Evolutionary conservation across 2,888 invertebrate genomes (phyloP), one percentile per base, ranked within the genome.

Genomic region (Athripsodes cinereus): DNA sequence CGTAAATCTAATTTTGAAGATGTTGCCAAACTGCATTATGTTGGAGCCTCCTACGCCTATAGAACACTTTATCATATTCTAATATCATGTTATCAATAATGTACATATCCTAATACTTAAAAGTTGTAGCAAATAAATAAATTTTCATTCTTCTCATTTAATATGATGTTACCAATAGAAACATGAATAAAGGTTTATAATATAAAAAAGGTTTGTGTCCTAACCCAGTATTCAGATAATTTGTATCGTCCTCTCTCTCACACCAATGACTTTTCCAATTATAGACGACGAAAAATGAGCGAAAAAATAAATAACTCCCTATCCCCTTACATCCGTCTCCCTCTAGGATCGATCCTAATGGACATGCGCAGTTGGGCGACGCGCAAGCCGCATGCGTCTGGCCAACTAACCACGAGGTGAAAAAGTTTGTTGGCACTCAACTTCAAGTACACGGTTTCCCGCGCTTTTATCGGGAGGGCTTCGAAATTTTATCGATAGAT

Each of bases 321-420:
- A 49, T 19, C 20, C 40, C 31, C 40, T 16, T 48, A 16, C 22
- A 20, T 22, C 31, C 44, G 46, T 59, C 59, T 56, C 59, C 44
- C 55, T 59, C 59, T 52, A 52, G 52, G 58, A 59, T 59, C 58
- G 55, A 59, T 59, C 52, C 52, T 40, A 6, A 22, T 5, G 55
- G 52, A 47, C 52, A 19, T 56, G 55, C 55, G 59, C 55, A 31
- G n/a, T 21, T 18, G 40, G 19, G 47, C 8, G 11, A 19, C n/a
- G 47, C 19, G n/a, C 16, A 44, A 10, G 20, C 26, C 59, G 55
- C 52, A 31, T 52, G 55, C 44, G 48, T 22, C 47, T 22, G 11
- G 34, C 40, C 13, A n/a, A 5, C 40, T 40, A 40, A n/a, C 5
- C 13, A 40, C 26, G 26, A 26, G 26, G 26, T 26, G 26, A 40